Base-by-base conservation (phyloP, 2,888 invertebrate genomes). In the Drosophila demipolita region DNA sequence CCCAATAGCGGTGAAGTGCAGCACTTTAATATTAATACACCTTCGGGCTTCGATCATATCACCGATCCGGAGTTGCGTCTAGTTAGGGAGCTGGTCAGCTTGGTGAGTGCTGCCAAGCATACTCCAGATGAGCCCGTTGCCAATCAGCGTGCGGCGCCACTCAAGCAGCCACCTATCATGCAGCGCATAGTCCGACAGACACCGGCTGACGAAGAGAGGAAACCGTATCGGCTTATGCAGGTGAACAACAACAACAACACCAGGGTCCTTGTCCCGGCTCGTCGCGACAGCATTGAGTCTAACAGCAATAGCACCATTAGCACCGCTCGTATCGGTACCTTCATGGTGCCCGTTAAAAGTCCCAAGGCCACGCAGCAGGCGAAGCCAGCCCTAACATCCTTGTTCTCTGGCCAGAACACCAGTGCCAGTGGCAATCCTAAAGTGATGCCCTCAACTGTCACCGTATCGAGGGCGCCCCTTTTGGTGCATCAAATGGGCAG, bases 61-160 rank as follows among this genome's bases (percentile, higher is more conserved):
- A 70, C 80, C 6, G 66, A 72, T 32, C 73, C 64, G 1, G 91
- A 91, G 61, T 48, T 91, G 54, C 81, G 82, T 12, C 75, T 91
- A 9, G 66, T 92, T 23, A 77, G 91, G 2, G 91, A 91, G 64
- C 64, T 91, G 17, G 92, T 85, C 0, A 72, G 87, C 20, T 57
- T 92, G 63, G 87, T 91, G 1, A 80, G 81, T 7, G 89, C 91
- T 0, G 85, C 88, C 5, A 91, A 91, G 69, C 73, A 60, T 2
- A 80, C 85, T 0, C 29, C 57, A 26, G 33, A 40, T 8, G 29
- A 17, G n/a, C 29, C 15, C 1, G 7, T 1, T 20, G n/a, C 9
- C 1, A 29, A 42, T 17, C 62, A 23, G 17, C 57, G 48, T 1
- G 32, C 6, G 15, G 1, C n/a, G 29, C 3, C 23, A 0, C 1